phyloP scores from a whole-genome alignment of 1,140 invertebrate species.

The Drosophila teissieri region DNA sequence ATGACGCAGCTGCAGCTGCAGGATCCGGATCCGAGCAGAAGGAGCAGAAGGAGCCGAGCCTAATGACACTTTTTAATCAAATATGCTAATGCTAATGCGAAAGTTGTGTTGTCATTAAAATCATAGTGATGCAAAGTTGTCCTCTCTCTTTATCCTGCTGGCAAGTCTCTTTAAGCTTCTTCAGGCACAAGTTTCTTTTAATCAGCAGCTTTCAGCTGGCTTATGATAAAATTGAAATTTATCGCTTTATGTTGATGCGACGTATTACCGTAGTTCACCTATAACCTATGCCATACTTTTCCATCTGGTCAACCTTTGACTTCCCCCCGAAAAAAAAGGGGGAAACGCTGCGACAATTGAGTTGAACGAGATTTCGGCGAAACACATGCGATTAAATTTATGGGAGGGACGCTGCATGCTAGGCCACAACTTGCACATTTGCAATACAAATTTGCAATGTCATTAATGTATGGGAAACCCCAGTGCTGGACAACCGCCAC shows the following conservation, averaged over 20 bases:
- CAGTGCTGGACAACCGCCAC: not conserved
- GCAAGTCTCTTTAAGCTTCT: not conserved
- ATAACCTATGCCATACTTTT: not conserved
- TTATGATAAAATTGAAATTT: not conserved
- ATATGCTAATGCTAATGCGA: slow-evolving; percentile 79
- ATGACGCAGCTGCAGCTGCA: slow-evolving; percentile 29
- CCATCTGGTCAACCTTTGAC: slow-evolving; percentile 5
- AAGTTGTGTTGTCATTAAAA: slow-evolving; percentile 64
- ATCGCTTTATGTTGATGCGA: not conserved
- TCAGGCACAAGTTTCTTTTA: slow-evolving; percentile 21
- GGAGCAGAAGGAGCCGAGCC: slow-evolving; percentile 19
- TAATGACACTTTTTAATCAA: slow-evolving; percentile 83
- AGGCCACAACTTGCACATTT: slow-evolving; percentile 60
- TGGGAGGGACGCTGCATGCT: slow-evolving; percentile 23
- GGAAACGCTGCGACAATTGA: slow-evolving; percentile 10
- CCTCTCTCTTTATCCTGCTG: not conserved
- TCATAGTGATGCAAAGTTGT: slow-evolving; percentile 35
- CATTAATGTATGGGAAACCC: slow-evolving; percentile 64
- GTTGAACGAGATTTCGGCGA: slow-evolving; percentile 27
- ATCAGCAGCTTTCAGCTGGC: not conserved
- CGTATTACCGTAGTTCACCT: not conserved
- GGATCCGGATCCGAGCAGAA: not conserved
- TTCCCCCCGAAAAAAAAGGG: not conserved
- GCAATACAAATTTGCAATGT: slow-evolving; percentile 76
- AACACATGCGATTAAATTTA: slow-evolving; percentile 48